Base-by-base conservation (phyloP, 2,797 vertebrate genomes). In the Valencia hispanica region DNA sequence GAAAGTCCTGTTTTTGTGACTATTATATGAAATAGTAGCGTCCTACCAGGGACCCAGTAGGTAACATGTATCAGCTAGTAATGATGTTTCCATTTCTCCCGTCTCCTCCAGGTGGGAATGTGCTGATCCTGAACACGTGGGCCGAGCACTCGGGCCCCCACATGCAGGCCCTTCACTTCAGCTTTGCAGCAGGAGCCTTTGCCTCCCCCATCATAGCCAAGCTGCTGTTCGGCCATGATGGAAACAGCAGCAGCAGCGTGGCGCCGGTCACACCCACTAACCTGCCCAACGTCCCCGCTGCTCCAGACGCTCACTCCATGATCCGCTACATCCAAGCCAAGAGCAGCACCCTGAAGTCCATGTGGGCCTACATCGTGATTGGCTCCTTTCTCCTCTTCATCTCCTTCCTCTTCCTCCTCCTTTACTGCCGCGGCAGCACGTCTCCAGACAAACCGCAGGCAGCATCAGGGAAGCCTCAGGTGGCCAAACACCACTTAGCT, bases 101-200 rank as follows among this genome's bases (percentile, higher is more conserved):
- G 0, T 78, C 15, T 48, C n/a, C n/a, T 1, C 55, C 92, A 99
- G 98, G 97, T 89, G 97, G 96, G 5, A 99, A 99, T 0, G 93
- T 99, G 43, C 95, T 99, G 71, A 95, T 94, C 39, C 91, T 99
- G 93, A 93, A 93, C 74, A 95, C 96, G 0, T 99, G 98, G 98
- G 96, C 94, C 0, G 88, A 95, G 45, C 91, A 94, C 75, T 95
- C 94, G 0, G 97, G 96, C 22, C 97, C 98, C 0, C 96, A 98
- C 59, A 86, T 99, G 94, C 98, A 99, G 94, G 97, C 98, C n/a
- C 92, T 99, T 27, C 98, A 99, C 90, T 99, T 99, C 94, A 97
- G 96, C 91, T 99, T 99, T 41, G 98, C 98, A 0, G 90, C 92
- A 0, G 98, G 98, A 1, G 98, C 97, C 8, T 96, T 98, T 34